phyloP scores from a whole-genome alignment of 2,888 invertebrate species.

The Trimorus sp. region DNA sequence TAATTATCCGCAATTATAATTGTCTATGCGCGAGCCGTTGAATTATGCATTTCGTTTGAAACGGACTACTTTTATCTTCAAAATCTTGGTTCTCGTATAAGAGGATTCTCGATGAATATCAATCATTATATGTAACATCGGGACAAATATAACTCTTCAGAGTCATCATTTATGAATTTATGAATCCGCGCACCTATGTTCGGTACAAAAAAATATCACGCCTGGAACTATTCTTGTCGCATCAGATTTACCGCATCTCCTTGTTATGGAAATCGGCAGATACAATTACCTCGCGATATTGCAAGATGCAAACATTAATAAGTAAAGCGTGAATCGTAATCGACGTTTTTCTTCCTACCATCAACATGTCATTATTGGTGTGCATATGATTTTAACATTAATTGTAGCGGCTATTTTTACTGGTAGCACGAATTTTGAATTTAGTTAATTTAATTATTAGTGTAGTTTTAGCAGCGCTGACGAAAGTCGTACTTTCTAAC shows the following conservation, averaged over 20 bases:
- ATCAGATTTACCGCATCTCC: constrained; percentile 25
- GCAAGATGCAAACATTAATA: constrained; percentile 21
- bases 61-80: too few relatives aligned
- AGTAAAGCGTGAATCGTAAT: constrained; percentile 16
- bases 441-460: too few relatives aligned
- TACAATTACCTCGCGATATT: constrained; percentile 26
- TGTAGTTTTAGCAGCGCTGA: too few relatives aligned
- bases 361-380: constrained; percentile 27
- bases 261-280: constrained; percentile 37
- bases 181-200: constrained; percentile 5
- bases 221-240: constrained; percentile 6
- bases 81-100: too few relatives aligned
- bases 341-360: constrained; percentile 9
- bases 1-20: too few relatives aligned
- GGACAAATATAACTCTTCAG: constrained; percentile 7
- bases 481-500: too few relatives aligned
- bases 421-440: background rate
- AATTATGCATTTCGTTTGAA: too few relatives aligned
- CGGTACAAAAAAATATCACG: constrained; percentile 15
- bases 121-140: background rate
- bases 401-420: background rate
- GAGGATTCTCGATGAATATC: background rate
- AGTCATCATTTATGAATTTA: constrained; percentile 23
- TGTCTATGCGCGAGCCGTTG: too few relatives aligned
- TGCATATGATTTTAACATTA: constrained; percentile 9